Conservation (phyloP, 2,888 invertebrate species). For the Leptarthrus brevirostris region DNA sequence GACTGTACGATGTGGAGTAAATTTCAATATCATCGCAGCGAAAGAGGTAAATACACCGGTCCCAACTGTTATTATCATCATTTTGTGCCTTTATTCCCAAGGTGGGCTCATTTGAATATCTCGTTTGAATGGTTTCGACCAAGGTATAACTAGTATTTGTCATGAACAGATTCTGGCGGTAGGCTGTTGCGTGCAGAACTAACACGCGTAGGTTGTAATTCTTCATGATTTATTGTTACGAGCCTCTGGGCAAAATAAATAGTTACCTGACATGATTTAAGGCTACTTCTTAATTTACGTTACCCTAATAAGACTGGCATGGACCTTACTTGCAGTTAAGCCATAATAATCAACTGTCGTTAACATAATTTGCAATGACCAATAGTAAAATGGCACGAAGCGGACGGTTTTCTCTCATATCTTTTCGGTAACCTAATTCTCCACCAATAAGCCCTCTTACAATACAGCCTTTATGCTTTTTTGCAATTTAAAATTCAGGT, state of each 20-base stretch:
- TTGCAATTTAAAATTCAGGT: too few species aligned
- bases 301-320: constrained; percentile 18
- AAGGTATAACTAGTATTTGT: constrained; percentile 24
- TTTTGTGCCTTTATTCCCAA: constrained; percentile 19
- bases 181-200: constrained; percentile 26
- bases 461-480: too few species aligned
- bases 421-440: too few species aligned
- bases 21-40: constrained; percentile 37
- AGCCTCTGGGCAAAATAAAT: constrained; percentile 31
- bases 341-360: constrained; percentile 43
- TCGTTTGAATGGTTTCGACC: constrained; percentile 28
- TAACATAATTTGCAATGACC: constrained; percentile 48
- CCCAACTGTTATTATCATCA: constrained; percentile 32
- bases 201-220: constrained; percentile 47
- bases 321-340: neutral
- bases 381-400: constrained; percentile 35
- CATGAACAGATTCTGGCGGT: constrained; percentile 40
- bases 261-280: constrained; percentile 43
- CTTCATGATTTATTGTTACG: constrained; percentile 45
- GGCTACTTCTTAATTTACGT: constrained; percentile 46
- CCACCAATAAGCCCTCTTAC: too few species aligned
- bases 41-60: constrained; percentile 43
- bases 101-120: constrained; percentile 44
- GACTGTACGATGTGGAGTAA: constrained; percentile 39
- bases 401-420: neutral